Conservation (phyloP, 2,113 vertebrate species). For the Chamaea fasciata region DNA sequence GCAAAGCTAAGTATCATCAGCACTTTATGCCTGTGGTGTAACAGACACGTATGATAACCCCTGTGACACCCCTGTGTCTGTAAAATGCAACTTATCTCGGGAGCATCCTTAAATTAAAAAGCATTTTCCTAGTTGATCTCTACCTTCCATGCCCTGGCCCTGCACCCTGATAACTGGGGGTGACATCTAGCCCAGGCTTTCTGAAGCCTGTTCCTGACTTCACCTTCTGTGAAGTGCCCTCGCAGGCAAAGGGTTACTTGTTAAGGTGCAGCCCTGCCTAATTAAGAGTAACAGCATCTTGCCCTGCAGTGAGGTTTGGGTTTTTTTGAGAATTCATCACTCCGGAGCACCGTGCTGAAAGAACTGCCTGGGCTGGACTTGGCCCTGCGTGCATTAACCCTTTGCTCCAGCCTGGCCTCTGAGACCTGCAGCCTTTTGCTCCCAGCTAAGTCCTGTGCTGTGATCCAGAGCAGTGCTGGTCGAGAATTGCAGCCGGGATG, state of each 20-base stretch:
- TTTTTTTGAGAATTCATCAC: not conserved
- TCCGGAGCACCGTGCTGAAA: not conserved
- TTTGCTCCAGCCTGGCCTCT: not conserved
- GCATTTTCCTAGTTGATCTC: not conserved
- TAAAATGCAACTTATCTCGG: not conserved
- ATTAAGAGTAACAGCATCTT: not conserved
- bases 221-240: accelerated
- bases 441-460: not conserved
- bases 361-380: not conserved
- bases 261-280: not conserved
- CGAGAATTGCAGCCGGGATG: not conserved
- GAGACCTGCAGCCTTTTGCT: not conserved
- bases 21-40: not conserved
- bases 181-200: not conserved
- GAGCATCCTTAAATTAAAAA: not conserved
- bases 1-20: not conserved
- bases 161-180: not conserved
- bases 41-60: not conserved
- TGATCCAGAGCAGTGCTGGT: not conserved
- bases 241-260: not conserved
- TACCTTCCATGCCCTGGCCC: not conserved
- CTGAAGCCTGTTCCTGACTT: not conserved
- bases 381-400: not conserved
- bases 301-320: not conserved
- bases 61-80: not conserved